Evolutionary conservation across 2,113 vertebrate species (phyloP).

Genomic region (Lasiurus borealis): DNA sequence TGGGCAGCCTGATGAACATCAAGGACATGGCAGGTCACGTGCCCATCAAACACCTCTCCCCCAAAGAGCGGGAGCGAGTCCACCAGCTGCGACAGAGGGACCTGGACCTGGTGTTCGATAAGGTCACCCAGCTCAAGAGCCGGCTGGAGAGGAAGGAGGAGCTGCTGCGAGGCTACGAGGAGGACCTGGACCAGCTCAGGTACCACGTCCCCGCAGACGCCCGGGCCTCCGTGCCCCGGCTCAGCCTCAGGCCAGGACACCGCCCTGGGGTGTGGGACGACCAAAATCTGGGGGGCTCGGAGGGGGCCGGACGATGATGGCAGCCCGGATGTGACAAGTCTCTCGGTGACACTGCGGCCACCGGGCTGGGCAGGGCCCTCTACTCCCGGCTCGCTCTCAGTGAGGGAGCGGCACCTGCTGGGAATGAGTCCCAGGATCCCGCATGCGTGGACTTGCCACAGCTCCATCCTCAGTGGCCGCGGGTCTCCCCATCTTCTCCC

Average conservation of each 20-base stretch:
- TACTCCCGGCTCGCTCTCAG: fast-evolving
- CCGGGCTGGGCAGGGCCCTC: fast-evolving
- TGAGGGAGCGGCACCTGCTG: background rate
- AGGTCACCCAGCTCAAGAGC: conserved; percentile 85
- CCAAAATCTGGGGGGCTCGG: fast-evolving
- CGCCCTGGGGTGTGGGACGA: background rate
- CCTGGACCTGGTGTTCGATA: conserved; percentile 85
- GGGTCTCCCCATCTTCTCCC: background rate
- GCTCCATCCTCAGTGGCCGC: background rate
- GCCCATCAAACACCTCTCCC: conserved; percentile 85
- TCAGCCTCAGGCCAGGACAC: background rate
- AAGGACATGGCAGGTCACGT: conserved; percentile 86
- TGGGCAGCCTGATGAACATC: conserved; percentile 87
- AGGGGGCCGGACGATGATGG: fast-evolving
- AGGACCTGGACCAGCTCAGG: conserved; percentile 86
- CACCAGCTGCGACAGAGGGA: conserved; percentile 81
- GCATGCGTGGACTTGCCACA: background rate
- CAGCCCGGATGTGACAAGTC: background rate
- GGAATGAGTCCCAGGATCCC: background rate
- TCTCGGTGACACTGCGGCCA: fast-evolving
- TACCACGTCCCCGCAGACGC: background rate
- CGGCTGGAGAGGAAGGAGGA: conserved; percentile 86
- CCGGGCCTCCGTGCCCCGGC: background rate
- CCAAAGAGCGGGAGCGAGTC: conserved; percentile 81
- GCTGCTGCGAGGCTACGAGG: conserved; percentile 81